phyloP scores from a whole-genome alignment of 2,797 vertebrate species.

The Chelon auratus region DNA sequence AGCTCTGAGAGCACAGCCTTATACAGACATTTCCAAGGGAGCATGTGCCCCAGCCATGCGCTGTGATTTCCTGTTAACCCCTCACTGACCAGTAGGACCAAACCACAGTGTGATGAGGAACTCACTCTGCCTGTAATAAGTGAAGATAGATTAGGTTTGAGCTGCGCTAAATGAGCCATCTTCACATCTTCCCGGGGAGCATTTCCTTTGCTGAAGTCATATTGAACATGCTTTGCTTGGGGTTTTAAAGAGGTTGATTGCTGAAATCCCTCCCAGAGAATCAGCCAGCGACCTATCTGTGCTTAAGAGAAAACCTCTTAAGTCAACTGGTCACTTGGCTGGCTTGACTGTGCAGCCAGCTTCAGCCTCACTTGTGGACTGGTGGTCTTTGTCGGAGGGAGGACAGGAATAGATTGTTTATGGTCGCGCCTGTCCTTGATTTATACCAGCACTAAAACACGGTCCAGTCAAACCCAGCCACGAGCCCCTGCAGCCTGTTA shows the following conservation, averaged over 20 bases:
- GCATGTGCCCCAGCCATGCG: conserved; percentile 54
- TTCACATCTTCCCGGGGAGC: neutral
- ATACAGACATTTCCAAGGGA: conserved; percentile 84
- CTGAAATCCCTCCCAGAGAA: conserved; percentile 42
- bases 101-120: conserved; percentile 24
- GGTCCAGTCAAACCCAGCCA: conserved; percentile 5
- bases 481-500: conserved; percentile 24
- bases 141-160: neutral
- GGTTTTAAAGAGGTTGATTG: conserved; percentile 35
- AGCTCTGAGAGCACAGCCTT: conserved; percentile 78
- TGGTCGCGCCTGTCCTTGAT: conserved; percentile 18
- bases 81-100: conserved; percentile 39
- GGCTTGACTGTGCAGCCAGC: conserved; percentile 16
- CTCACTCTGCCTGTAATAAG: conserved; percentile 8
- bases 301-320: conserved; percentile 61
- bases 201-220: conserved; percentile 1
- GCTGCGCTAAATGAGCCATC: neutral
- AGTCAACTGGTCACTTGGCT: conserved; percentile 45
- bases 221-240: neutral
- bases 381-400: conserved; percentile 34
- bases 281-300: conserved; percentile 58
- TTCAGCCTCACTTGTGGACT: conserved; percentile 11
- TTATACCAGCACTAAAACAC: conserved; percentile 44
- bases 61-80: conserved; percentile 85
- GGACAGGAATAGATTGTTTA: conserved; percentile 63